A percentile compares a stretch with the other conserved stretches of the same genome.
Conservation (phyloP, 2,113 vertebrate species). For the Lasiurus cinereus region DNA sequence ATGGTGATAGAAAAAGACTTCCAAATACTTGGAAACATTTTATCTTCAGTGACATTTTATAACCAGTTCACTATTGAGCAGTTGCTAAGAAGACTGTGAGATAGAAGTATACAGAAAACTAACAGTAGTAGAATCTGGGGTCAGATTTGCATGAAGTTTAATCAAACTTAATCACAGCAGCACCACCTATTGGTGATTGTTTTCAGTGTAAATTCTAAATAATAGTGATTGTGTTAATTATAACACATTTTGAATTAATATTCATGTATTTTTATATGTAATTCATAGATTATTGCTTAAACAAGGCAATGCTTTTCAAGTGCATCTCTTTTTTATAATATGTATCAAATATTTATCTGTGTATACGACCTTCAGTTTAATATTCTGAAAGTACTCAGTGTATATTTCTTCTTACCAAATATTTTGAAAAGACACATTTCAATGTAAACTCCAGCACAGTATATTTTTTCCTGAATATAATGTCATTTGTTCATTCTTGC, state of each 20-base stretch:
- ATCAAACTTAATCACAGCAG: conserved; percentile 74
- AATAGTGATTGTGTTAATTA: background rate
- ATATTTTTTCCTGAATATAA: background rate
- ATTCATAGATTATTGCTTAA: background rate
- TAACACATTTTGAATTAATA: conserved; percentile 13
- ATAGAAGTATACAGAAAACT: conserved; percentile 25
- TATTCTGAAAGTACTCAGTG: background rate
- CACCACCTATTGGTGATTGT: conserved; percentile 77
- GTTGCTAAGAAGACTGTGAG: conserved; percentile 62
- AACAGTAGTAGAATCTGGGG: conserved; percentile 40
- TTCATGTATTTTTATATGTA: background rate
- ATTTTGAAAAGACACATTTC: background rate
- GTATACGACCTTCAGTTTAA: background rate
- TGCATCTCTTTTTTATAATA: background rate
- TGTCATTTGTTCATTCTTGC: background rate
- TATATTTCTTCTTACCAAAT: background rate
- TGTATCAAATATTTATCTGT: background rate
- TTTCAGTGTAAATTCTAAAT: conserved; percentile 38
- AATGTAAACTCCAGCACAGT: background rate
- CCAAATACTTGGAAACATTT: conserved; percentile 71
- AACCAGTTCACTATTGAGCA: conserved; percentile 67
- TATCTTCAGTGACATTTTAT: conserved; percentile 70
- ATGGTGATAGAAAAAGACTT: conserved; percentile 68
- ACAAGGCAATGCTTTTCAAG: background rate
- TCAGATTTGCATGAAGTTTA: conserved; percentile 66